phyloP scores from a whole-genome alignment of 2,797 vertebrate species.

The Anguilla anguilla region DNA sequence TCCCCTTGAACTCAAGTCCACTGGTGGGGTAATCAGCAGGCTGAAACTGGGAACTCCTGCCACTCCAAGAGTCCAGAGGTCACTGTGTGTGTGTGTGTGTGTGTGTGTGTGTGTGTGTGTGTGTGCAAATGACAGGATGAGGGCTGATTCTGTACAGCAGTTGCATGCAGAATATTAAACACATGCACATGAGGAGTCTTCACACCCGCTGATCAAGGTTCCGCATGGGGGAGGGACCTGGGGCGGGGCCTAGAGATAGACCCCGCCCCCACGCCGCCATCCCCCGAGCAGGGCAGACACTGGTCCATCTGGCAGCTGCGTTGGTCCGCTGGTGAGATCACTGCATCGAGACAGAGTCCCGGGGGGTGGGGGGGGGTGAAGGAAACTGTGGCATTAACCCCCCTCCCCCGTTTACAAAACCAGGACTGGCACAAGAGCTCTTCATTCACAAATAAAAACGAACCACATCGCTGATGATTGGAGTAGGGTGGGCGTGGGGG shows the following conservation, averaged over 20 bases:
- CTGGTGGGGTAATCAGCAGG: not conserved
- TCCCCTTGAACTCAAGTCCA: not conserved
- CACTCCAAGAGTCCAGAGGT: not conserved
- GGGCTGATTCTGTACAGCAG: slow-evolving; percentile 50
- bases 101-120: not conserved
- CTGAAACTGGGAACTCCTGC: not conserved
- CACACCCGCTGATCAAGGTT: not conserved
- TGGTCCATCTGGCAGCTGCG: not conserved
- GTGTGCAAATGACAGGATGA: slow-evolving; percentile 35
- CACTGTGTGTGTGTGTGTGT: not conserved
- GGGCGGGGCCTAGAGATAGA: not conserved
- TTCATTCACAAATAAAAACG: slow-evolving; percentile 14
- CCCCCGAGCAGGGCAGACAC: not conserved
- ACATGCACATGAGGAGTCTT: slow-evolving; percentile 45
- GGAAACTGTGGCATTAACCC: not conserved
- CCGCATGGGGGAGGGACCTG: not conserved
- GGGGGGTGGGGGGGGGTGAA: not conserved
- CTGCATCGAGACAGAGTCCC: not conserved
- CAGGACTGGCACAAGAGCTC: slow-evolving; percentile 7
- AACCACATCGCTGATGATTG: slow-evolving; percentile 10
- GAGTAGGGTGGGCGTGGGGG: not conserved
- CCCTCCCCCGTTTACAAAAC: not conserved
- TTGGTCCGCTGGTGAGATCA: slow-evolving; percentile 4
- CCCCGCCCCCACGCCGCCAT: not conserved
- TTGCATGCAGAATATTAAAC: slow-evolving; percentile 49